These are phyloP conservation scores for Apodemia zela DNA, from an alignment of 2,888 invertebrate genomes.

Conservation along the genomic window DNA sequence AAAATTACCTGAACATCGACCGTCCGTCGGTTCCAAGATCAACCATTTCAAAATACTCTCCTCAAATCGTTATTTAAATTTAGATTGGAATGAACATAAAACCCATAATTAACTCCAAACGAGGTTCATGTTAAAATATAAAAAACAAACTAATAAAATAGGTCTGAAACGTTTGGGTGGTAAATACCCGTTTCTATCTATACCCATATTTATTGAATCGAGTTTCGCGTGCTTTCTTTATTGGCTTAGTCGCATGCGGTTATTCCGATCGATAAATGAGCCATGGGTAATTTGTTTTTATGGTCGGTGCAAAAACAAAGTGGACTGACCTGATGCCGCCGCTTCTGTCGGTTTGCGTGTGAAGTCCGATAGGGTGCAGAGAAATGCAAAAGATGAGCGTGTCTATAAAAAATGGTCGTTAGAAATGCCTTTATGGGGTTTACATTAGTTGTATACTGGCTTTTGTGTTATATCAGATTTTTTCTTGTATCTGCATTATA, in stretches of 20 bases:
- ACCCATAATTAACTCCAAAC: conserved; percentile 11
- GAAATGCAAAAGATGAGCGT: conserved; percentile 12
- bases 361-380: conserved; percentile 32
- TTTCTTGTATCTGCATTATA: no score
- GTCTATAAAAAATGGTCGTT: background rate
- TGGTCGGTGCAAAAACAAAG: conserved; percentile 73
- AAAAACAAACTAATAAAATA: conserved; percentile 12
- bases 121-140: conserved; percentile 1
- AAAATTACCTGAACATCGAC: conserved; percentile 8
- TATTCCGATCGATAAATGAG: conserved; percentile 70
- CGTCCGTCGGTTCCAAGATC: background rate
- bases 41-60: background rate
- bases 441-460: background rate
- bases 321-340: conserved; percentile 66
- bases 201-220: conserved; percentile 12
- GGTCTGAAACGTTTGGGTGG: conserved; percentile 5
- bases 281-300: conserved; percentile 71
- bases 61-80: conserved; percentile 13
- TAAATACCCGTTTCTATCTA: conserved; percentile 9
- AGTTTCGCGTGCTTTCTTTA: conserved; percentile 49
- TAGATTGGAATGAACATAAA: conserved; percentile 10
- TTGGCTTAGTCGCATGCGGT: conserved; percentile 61
- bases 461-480: background rate
- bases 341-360: conserved; percentile 64
- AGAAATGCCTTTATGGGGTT: background rate